Percentiles rank a stretch among this genome's conserved stretches.
phyloP scores from a whole-genome alignment of 2,113 vertebrate species.

The Vidua macroura region DNA sequence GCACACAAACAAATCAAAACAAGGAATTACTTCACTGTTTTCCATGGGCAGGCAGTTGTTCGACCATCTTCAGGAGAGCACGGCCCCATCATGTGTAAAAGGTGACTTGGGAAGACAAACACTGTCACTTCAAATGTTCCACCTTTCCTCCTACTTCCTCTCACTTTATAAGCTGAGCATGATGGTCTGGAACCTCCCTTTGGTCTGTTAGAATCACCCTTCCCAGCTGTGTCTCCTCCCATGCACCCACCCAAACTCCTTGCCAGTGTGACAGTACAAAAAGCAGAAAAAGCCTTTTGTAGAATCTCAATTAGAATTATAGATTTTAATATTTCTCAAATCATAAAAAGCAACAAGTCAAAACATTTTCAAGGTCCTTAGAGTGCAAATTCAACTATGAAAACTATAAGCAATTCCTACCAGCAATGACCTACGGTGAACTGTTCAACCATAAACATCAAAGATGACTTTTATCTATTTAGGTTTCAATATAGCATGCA shows the following conservation, averaged over 20 bases:
- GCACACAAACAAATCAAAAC: neutral
- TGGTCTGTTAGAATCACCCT: neutral
- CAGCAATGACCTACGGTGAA: neutral
- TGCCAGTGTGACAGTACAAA: accelerated
- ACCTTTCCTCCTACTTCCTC: neutral
- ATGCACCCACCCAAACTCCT: neutral
- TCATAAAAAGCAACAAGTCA: neutral
- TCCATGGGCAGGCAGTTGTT: neutral
- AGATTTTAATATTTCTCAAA: neutral
- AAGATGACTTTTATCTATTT: neutral
- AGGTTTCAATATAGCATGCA: neutral
- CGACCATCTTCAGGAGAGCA: neutral
- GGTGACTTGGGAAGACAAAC: neutral
- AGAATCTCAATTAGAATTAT: neutral
- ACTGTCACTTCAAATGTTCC: neutral
- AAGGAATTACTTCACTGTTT: neutral
- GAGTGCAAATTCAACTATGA: neutral
- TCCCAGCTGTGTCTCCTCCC: neutral
- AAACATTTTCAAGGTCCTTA: neutral
- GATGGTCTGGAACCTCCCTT: neutral
- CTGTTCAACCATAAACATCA: neutral
- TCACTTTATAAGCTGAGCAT: neutral
- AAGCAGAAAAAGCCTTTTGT: neutral
- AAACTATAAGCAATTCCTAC: neutral
- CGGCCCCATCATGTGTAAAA: neutral